Conservation (phyloP, 2,888 invertebrate genomes). For the Cataglyphis altisquamis region DNA sequence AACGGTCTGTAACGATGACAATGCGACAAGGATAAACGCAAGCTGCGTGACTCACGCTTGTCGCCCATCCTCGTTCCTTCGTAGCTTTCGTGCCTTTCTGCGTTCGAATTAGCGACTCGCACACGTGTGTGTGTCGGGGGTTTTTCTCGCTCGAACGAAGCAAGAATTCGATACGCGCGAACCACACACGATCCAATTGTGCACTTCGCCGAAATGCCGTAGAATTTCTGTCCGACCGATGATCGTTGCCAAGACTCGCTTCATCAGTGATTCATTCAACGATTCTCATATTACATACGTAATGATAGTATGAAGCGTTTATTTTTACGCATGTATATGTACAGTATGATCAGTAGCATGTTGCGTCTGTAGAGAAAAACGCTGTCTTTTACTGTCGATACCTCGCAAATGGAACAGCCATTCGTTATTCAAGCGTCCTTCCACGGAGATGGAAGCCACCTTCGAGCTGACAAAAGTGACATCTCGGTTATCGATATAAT, state of each 20-base stretch:
- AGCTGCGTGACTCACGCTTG: constrained; percentile 67
- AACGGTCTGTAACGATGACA: constrained; percentile 15
- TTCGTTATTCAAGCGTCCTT: constrained; percentile 36
- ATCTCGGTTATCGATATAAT: background rate
- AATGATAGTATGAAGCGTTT: constrained; percentile 1
- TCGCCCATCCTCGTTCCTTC: constrained; percentile 64
- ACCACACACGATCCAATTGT: background rate
- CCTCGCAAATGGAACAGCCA: constrained; percentile 24
- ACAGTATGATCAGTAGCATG: background rate
- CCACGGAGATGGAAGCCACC: background rate
- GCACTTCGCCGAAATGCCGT: constrained; percentile 15
- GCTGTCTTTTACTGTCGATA: constrained; percentile 36
- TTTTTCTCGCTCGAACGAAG: constrained; percentile 22
- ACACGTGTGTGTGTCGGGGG: background rate
- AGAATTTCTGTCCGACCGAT: constrained; percentile 56
- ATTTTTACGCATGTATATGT: background rate
- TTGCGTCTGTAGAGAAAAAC: background rate
- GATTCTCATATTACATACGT: background rate
- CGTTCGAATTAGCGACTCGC: constrained; percentile 50
- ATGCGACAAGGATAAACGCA: constrained; percentile 4
- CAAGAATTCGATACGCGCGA: background rate
- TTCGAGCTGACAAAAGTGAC: background rate
- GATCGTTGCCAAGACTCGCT: background rate
- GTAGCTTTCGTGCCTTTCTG: constrained; percentile 59
- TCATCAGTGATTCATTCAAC: constrained; percentile 30